Conservation (phyloP, 2,888 invertebrate genomes). For the Pammene aurita region DNA sequence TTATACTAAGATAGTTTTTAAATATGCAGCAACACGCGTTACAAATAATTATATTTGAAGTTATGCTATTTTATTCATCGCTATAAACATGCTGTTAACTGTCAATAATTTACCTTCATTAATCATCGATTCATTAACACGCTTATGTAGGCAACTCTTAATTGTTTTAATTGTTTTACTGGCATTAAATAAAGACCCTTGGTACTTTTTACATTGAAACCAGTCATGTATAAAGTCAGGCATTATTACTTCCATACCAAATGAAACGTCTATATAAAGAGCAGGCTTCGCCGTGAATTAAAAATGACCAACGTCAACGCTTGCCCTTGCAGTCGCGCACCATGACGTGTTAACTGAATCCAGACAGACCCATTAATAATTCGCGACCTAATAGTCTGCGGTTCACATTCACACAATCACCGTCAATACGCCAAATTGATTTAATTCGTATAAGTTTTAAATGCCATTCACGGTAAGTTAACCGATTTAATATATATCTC, state of each 20-base stretch:
- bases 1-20: conserved; percentile 16
- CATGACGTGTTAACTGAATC: conserved; percentile 31
- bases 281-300: conserved; percentile 26
- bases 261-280: conserved; percentile 20
- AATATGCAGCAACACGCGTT: not conserved
- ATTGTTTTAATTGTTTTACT: conserved; percentile 24
- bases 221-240: not conserved
- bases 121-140: conserved; percentile 7
- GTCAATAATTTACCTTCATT: not conserved
- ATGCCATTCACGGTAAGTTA: conserved; percentile 30
- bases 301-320: conserved; percentile 28
- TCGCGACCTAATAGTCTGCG: conserved; percentile 28
- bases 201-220: conserved; percentile 9
- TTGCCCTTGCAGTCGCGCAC: conserved; percentile 17
- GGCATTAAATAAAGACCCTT: not conserved
- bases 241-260: conserved; percentile 10
- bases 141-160: conserved; percentile 7
- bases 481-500: conserved; percentile 33
- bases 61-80: not conserved
- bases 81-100: too few species aligned
- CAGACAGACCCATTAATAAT: conserved; percentile 37
- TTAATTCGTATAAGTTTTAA: conserved; percentile 23
- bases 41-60: not conserved
- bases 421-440: conserved; percentile 23
- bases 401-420: conserved; percentile 30